phyloP scores from a whole-genome alignment of 2,797 vertebrate species.

The Sebastes nivosus region DNA sequence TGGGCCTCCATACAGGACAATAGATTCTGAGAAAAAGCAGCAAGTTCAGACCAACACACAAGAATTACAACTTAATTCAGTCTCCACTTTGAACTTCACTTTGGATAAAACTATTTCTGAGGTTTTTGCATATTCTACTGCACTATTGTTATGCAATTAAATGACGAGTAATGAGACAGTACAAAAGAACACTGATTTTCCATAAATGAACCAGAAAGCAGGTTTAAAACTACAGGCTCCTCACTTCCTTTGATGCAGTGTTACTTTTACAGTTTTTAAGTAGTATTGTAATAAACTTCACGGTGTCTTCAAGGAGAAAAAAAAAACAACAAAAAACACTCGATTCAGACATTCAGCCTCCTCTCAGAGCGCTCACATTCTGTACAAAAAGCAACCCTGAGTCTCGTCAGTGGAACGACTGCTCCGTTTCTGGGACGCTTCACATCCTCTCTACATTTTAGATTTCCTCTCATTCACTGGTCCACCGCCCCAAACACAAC shows the following conservation, averaged over 20 bases:
- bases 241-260: background rate
- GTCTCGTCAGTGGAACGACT: slow-evolving; percentile 59
- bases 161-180: background rate
- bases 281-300: background rate
- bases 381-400: slow-evolving; percentile 73
- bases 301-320: background rate
- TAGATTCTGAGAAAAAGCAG: slow-evolving; percentile 23
- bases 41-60: background rate
- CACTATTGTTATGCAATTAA: background rate
- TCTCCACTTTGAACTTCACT: background rate
- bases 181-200: background rate
- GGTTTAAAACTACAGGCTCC: background rate
- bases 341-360: slow-evolving; percentile 4
- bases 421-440: slow-evolving; percentile 6
- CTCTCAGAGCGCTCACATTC: slow-evolving; percentile 44
- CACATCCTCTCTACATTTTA: background rate
- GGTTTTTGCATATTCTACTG: no score
- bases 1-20: background rate
- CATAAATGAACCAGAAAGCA: background rate
- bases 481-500: background rate
- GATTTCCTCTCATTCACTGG: slow-evolving; percentile 8
- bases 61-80: no score
- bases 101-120: background rate
- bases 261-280: background rate
- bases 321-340: background rate